A percentile compares a stretch with the other conserved stretches of the same genome.
Evolutionary conservation across 2,888 invertebrate species (phyloP).

Genomic region (Cerastis leucographa): DNA sequence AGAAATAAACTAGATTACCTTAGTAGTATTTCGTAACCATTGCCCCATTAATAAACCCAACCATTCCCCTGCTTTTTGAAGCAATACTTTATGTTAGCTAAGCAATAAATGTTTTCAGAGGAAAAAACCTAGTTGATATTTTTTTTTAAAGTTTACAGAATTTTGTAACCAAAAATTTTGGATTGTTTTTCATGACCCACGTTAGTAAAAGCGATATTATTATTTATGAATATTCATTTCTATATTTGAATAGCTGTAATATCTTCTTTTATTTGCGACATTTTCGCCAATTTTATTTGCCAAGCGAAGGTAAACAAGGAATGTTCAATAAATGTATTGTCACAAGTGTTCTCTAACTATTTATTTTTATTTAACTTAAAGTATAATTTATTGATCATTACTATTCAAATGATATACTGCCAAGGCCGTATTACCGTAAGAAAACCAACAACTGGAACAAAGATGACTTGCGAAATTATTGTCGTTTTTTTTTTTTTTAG

Average conservation of each 20-base stretch:
- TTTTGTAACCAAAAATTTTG: not conserved
- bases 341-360: constrained; percentile 2
- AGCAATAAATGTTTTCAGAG: not conserved
- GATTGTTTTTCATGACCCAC: not conserved
- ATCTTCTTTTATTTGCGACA: constrained; percentile 8
- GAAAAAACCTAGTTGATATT: too few species aligned
- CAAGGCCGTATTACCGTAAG: not conserved
- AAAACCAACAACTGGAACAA: not conserved
- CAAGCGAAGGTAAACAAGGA: constrained; percentile 9
- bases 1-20: not conserved
- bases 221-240: not conserved
- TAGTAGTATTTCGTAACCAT: not conserved
- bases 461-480: not conserved
- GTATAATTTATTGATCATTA: not conserved
- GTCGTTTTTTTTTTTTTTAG: not conserved
- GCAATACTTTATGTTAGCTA: not conserved
- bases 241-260: constrained; percentile 25
- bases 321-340: not conserved
- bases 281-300: constrained; percentile 21
- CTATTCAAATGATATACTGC: not conserved
- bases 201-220: not conserved
- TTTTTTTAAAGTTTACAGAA: not conserved
- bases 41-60: not conserved
- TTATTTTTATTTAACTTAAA: constrained; percentile 5
- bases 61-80: not conserved